These are phyloP conservation scores for Coregonus ussuriensis DNA, from an alignment of 2,797 vertebrate genomes.

Conservation along the genomic window DNA sequence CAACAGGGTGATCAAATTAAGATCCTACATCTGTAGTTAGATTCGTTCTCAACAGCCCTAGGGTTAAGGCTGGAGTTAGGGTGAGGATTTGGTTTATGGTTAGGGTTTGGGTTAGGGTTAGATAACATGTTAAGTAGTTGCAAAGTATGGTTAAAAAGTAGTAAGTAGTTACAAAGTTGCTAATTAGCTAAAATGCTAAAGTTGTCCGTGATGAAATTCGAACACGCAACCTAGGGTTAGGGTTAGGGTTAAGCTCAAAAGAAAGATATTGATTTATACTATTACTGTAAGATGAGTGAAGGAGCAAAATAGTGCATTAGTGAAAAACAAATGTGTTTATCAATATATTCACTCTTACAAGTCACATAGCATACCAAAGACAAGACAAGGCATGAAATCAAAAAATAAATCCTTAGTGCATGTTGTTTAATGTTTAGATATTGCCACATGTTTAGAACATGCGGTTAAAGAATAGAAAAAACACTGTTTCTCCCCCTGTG, in stretches of 20 bases:
- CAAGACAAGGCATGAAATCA: conserved; percentile 6
- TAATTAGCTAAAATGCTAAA: no score
- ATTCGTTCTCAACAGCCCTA: neutral
- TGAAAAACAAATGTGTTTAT: neutral
- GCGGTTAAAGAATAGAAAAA: neutral
- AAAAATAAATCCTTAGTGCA: neutral
- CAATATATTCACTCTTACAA: neutral
- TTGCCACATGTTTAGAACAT: neutral
- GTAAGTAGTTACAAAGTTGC: no score
- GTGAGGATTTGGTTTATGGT: neutral
- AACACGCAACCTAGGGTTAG: no score
- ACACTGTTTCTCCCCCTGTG: conserved; percentile 4
- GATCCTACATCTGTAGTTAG: neutral
- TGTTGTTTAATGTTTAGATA: neutral
- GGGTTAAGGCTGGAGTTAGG: conserved; percentile 23
- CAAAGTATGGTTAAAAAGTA: neutral
- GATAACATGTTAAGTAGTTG: neutral
- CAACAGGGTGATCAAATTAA: no score
- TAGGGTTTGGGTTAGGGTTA: neutral
- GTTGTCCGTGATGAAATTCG: no score
- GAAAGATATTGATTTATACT: neutral
- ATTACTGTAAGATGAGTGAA: conserved; percentile 15
- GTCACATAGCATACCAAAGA: no score
- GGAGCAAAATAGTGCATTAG: conserved; percentile 40
- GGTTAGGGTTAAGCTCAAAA: neutral